Base-by-base conservation (phyloP, 2,888 invertebrate genomes). In the Norana najaformis region DNA sequence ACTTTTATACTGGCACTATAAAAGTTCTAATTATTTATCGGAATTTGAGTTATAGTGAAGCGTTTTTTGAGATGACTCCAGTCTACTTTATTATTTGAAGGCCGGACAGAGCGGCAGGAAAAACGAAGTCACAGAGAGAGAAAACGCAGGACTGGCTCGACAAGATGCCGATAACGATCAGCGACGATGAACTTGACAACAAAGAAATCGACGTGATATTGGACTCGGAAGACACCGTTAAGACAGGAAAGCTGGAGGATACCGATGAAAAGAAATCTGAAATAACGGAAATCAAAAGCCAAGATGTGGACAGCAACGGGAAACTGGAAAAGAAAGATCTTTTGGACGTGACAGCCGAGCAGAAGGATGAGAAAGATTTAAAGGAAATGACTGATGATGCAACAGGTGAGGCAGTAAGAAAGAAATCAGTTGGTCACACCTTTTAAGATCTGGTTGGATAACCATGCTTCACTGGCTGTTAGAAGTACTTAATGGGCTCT, bases 101-200 rank as follows among this genome's bases (percentile, higher is more conserved):
- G 88, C 34, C 88, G 30, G 88, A 41, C n/a, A 88, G 36, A 16
- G 89, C 35, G 3, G 23, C 36, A 36, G 88, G 83, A 20, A 83
- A 39, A 30, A 20, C 83, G 4, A 41, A 38, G 90, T 53, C 89
- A n/a, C 83, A 88, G 35, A 89, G 88, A 38, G 37, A 90, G 85
- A 91, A 91, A 88, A 90, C 91, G 6, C 88, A 90, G 88, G 91
- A 90, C 23, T 91, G 91, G 91, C 88, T 91, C 34, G 89, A 91
- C 90, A 91, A 89, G 53, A 82, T 91, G 38, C 90, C 91, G 8
- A 91, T 91, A 37, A 90, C 90, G 34, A 90, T 91, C 90, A 91
- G 91, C 53, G 91, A 91, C 82, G 91, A 91, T 16, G 91, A 91
- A 11, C 91, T 85, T 34, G 89, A 90, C 34, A n/a, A 83, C 53